Percentiles rank a stretch among this genome's conserved stretches.
Conservation (phyloP, 2,888 invertebrate genomes). For the Stenodera caucasica region DNA sequence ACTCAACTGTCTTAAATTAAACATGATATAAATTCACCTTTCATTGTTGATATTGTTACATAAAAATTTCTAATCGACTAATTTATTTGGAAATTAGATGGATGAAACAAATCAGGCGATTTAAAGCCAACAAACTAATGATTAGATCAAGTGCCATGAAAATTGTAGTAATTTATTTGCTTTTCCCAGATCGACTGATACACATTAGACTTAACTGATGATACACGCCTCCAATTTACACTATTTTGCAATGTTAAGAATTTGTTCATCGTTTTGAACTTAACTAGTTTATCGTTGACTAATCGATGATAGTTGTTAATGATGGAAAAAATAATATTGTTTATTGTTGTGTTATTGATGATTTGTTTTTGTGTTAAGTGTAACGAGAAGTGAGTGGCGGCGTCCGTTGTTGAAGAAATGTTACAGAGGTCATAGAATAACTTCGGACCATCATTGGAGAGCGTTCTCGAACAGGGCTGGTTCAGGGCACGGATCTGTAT, state of each 20-base stretch:
- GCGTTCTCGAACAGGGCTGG: slow-evolving; percentile 40
- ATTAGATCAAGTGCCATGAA: slow-evolving; percentile 9
- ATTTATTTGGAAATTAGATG: slow-evolving; percentile 9
- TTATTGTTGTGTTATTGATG: neutral
- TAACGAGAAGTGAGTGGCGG: slow-evolving; percentile 16
- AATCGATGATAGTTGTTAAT: neutral
- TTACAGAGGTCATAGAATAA: slow-evolving; percentile 42
- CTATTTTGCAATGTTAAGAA: slow-evolving; percentile 15
- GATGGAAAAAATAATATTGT: too few relatives aligned
- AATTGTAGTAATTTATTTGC: slow-evolving; percentile 9
- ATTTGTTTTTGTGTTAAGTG: slow-evolving; percentile 11
- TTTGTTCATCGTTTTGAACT: slow-evolving; percentile 13
- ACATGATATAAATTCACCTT: slow-evolving; percentile 29
- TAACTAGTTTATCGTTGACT: slow-evolving; percentile 1
- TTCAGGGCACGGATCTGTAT: slow-evolving; percentile 54
- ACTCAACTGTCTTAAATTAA: slow-evolving; percentile 41
- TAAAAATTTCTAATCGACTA: slow-evolving; percentile 42
- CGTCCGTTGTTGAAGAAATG: slow-evolving; percentile 23
- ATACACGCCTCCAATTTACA: slow-evolving; percentile 15
- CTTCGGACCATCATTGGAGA: slow-evolving; percentile 43
- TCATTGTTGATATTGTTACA: slow-evolving; percentile 38
- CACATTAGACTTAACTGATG: slow-evolving; percentile 12
- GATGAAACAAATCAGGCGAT: neutral
- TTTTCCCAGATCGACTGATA: neutral
- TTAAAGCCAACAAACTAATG: neutral